phyloP scores from a whole-genome alignment of 2,113 vertebrate genomes.

The Labeo rohita region DNA sequence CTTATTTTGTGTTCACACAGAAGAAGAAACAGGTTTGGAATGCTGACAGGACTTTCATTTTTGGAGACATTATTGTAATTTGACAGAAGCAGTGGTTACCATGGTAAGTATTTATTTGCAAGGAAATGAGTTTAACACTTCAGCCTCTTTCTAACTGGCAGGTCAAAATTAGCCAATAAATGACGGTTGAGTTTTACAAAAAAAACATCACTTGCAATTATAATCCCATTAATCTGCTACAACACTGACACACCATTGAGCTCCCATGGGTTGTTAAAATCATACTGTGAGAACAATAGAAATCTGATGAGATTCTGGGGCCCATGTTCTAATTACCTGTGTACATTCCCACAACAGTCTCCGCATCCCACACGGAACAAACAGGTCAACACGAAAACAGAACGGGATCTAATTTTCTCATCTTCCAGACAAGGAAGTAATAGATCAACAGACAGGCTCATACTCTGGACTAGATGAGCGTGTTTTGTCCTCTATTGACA shows the following conservation, averaged over 20 bases:
- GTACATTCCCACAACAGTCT: slow-evolving; percentile 46
- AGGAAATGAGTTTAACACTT: not conserved
- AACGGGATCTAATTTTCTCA: slow-evolving; percentile 42
- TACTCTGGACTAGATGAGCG: slow-evolving; percentile 9
- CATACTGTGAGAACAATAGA: slow-evolving; percentile 46
- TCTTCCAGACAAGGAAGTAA: slow-evolving; percentile 26
- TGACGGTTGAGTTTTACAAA: slow-evolving; percentile 45
- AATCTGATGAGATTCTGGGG: slow-evolving; percentile 52
- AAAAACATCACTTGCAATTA: slow-evolving; percentile 43
- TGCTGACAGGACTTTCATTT: not conserved
- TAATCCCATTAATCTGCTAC: slow-evolving; percentile 61
- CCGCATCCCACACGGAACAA: slow-evolving; percentile 29
- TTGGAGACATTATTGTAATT: not conserved
- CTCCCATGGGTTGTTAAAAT: slow-evolving; percentile 47
- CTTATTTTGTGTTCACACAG: not conserved
- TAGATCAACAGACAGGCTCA: slow-evolving; percentile 38
- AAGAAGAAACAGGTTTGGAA: not conserved
- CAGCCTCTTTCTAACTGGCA: slow-evolving; percentile 16
- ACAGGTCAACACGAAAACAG: slow-evolving; percentile 34
- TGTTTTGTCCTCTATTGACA: slow-evolving; percentile 50
- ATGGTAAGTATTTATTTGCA: not conserved
- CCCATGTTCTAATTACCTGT: slow-evolving; percentile 62
- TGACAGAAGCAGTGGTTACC: not conserved
- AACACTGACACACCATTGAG: slow-evolving; percentile 53
- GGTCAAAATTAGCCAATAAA: slow-evolving; percentile 36